phyloP scores from a whole-genome alignment of 2,113 vertebrate species.

The Thalassoma bifasciatum region DNA sequence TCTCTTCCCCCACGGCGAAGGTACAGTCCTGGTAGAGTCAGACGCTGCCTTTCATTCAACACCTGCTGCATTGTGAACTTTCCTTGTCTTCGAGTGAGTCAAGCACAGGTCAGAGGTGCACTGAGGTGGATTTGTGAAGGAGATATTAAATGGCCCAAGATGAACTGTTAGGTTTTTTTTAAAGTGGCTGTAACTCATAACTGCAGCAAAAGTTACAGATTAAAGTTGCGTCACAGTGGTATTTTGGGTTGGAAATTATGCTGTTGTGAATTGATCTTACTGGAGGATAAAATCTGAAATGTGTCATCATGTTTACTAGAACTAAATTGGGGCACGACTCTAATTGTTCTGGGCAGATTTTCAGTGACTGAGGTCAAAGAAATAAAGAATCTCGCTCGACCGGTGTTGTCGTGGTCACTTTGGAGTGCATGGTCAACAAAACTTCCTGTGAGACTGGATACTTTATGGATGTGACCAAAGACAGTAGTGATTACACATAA shows the following conservation, averaged over 20 bases:
- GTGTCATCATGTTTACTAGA: neutral
- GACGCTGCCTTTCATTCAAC: conserved; percentile 21
- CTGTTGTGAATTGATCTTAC: too few species aligned
- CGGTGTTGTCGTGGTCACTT: neutral
- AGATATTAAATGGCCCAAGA: conserved; percentile 4
- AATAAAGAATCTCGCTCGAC: conserved; percentile 15
- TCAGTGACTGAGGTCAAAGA: neutral
- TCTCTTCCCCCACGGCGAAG: conserved; percentile 7
- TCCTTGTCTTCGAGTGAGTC: conserved; percentile 29
- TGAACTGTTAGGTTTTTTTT: neutral
- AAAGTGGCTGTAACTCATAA: neutral
- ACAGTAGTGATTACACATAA: neutral
- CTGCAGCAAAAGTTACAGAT: neutral
- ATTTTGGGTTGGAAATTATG: neutral
- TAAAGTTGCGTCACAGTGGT: neutral
- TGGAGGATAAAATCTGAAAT: too few species aligned
- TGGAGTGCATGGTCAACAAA: neutral
- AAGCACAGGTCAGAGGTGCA: neutral
- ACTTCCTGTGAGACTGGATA: neutral
- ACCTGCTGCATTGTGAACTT: conserved; percentile 43
- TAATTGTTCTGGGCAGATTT: neutral
- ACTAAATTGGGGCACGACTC: neutral
- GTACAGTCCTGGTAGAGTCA: neutral
- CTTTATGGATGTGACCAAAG: neutral
- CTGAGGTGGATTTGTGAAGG: conserved; percentile 27